Evolutionary conservation across 2,113 vertebrate genomes (phyloP).

Genomic region (Telmatochromis sp.): DNA sequence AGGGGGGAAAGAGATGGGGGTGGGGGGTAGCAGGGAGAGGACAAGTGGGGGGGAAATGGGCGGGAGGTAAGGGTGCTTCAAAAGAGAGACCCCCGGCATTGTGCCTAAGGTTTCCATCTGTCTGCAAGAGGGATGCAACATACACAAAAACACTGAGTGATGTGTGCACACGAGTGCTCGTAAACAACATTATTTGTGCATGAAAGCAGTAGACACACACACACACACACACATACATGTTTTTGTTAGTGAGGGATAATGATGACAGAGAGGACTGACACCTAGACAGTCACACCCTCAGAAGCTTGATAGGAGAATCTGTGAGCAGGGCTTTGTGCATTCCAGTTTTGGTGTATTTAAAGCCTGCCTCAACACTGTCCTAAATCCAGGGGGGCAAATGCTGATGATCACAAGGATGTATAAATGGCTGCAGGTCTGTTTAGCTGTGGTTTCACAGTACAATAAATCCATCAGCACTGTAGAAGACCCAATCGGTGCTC

Average conservation of each 20-base stretch:
- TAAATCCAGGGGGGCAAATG: conserved; percentile 5
- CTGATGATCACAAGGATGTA: conserved; percentile 12
- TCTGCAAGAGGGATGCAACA: conserved; percentile 42
- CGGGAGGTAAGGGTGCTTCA: conserved; percentile 20
- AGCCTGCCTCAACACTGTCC: neutral
- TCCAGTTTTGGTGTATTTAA: conserved; percentile 10
- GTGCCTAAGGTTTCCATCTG: conserved; percentile 67
- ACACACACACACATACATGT: neutral
- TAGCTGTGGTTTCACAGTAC: neutral
- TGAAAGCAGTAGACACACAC: neutral
- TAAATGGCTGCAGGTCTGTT: neutral
- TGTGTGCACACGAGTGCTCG: neutral
- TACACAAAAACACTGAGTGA: conserved; percentile 29
- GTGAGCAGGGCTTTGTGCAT: neutral
- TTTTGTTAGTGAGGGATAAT: neutral
- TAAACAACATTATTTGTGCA: conserved; percentile 17
- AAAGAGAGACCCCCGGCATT: conserved; percentile 47
- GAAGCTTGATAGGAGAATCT: neutral
- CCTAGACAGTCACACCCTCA: neutral
- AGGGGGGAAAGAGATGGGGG: neutral
- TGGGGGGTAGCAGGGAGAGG: neutral
- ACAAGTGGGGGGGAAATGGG: neutral
- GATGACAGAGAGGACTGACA: conserved; percentile 28
- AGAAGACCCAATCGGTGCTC: neutral
- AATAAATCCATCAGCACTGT: neutral